Evolutionary conservation across 2,797 vertebrate species (phyloP), one percentile per base, ranked within the genome.

Genomic region (Siniperca undulata): DNA sequence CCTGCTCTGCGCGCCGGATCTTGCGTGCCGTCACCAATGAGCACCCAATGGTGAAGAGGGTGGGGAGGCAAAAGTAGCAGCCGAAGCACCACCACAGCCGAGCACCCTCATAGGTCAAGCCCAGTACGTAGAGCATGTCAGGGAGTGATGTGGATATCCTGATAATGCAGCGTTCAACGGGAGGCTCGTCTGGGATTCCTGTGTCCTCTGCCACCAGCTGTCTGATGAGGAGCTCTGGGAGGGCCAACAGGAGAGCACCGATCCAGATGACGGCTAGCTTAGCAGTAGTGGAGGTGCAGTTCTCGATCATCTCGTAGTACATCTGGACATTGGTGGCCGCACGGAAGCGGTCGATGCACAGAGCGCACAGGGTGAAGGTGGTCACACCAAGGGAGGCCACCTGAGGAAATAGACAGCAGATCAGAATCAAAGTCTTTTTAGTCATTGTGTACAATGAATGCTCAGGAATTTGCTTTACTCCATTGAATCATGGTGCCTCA

Each of bases 231-330:
- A 99, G 97, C 93, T 99, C 99, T 0, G 99, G 99, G 40, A 99
- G 96, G 0, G 99, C 98, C 78, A 99, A 46, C 2, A 99, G 95
- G 2, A 99, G 95, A 0, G 99, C 99, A 0, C 99, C 99, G 0
- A 99, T 96, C 99, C 99, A 99, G 90, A 99, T 99, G 24, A 99
- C 99, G 0, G 98, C 99, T 1, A 99, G 95, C 80, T 99, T 99
- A 85, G 98, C 98, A 0, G 98, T 97, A 0, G 98, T 99, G 0
- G 99, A 99, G 2, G 97, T 96, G 83, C 98, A 99, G 94, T 98
- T 99, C 86, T 99, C 99, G 0, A 99, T 99, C 97, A 99, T 99
- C 93, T 99, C 99, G 0, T 99, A 99, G 84, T 99, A 99, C 98
- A 99, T 99, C 94, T 99, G 99, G 58, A 99, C 98, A 0, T 99